Base-by-base conservation (phyloP, 2,113 vertebrate genomes). In the Sturnus vulgaris region DNA sequence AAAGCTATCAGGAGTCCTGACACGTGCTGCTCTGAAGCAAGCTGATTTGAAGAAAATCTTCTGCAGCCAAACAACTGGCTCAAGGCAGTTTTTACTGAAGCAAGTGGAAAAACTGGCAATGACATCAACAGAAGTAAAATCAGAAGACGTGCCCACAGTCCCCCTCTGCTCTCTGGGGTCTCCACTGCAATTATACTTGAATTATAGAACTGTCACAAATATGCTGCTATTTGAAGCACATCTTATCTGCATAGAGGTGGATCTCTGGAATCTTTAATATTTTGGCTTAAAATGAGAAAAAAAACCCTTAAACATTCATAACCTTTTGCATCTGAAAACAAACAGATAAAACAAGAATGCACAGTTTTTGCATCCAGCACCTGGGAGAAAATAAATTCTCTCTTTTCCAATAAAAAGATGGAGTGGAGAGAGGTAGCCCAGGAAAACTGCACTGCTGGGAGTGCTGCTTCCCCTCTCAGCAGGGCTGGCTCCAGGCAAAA, bases 1-100 rank as follows among this genome's bases (percentile, higher is more conserved):
- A 96, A 96, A 91, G 94, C 84, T 76, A 73, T 90, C 71, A 77
- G 56, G 60, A 95, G 82, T 60, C 25, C n/a, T 15, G 20, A 84
- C 70, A 81, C 2, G 3, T 60, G 77, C 89, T 92, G 81, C 83
- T 59, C 77, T 79, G 49, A 88, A 59, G 64, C 37, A 88, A 64
- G 53, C 44, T 71, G 72, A 52, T 61, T 80, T 76, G 40, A 72
- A 53, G 53, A 90, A 94, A 92, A 89, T 64, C 55, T 61, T 85
- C 60, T 56, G 49, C 3, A 8, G 79, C 68, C 88, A 56, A 87
- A 65, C 47, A 76, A 90, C 40, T 25, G 75, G 3, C 63, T 90
- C 5, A 5, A 80, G 70, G 46, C 14, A 33, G 23, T 35, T 95
- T 92, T 87, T 57, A 89, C 78, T 47, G 46, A 80, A 90, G 68